A percentile compares a stretch with the other conserved stretches of the same genome.
Conservation (phyloP, 2,113 vertebrate species). For the Sclerurus mexicanus region DNA sequence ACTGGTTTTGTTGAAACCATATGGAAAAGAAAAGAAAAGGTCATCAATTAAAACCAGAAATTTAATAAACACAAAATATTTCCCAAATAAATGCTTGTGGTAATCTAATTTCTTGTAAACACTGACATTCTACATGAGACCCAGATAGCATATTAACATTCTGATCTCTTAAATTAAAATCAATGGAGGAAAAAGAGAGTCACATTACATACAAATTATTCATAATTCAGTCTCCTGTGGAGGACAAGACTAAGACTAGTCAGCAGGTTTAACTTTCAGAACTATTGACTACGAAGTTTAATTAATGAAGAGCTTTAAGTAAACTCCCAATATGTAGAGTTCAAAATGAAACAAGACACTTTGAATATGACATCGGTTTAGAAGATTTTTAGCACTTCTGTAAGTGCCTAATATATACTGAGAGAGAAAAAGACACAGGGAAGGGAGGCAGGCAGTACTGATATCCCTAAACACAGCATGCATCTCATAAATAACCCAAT, state of each 20-base stretch:
- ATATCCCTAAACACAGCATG: not conserved
- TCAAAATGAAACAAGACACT: not conserved
- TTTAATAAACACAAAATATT: conserved; percentile 79
- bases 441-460: not conserved
- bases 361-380: not conserved
- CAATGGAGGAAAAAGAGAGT: not conserved
- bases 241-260: conserved; percentile 1
- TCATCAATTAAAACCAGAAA: conserved; percentile 77
- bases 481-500: not conserved
- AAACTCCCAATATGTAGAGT: not conserved
- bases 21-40: conserved; percentile 74
- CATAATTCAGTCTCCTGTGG: not conserved
- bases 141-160: conserved; percentile 66
- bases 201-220: not conserved
- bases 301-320: conserved; percentile 6
- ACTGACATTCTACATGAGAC: conserved; percentile 53
- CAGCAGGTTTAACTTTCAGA: not conserved
- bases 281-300: not conserved
- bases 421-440: not conserved
- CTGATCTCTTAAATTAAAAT: conserved; percentile 35
- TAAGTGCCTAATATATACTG: not conserved
- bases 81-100: conserved; percentile 77
- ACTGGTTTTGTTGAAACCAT: conserved; percentile 69
- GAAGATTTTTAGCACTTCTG: not conserved
- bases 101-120: conserved; percentile 79